Conservation (phyloP, 2,797 vertebrate genomes). For the Diceros bicornis region DNA sequence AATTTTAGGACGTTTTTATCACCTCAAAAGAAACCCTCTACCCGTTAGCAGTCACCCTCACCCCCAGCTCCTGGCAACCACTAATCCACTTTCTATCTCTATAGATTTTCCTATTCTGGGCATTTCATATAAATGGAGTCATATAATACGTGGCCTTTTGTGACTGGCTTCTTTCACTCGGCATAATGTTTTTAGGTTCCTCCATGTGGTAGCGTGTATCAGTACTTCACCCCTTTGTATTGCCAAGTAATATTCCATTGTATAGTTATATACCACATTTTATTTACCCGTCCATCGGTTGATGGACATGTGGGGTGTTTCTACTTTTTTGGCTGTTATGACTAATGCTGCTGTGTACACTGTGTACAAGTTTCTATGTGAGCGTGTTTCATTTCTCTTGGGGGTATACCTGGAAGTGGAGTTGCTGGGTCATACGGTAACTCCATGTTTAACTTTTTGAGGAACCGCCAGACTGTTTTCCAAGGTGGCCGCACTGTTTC, state of each 20-base stretch:
- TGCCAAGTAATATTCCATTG: rapidly evolving
- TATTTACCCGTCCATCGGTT: rapidly evolving
- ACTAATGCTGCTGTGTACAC: rapidly evolving
- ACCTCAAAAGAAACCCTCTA: neutral
- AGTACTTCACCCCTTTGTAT: rapidly evolving
- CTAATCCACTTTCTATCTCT: neutral
- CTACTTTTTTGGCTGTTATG: rapidly evolving
- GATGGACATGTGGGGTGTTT: rapidly evolving
- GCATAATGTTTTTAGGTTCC: rapidly evolving
- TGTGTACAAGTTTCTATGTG: rapidly evolving
- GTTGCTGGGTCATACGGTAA: rapidly evolving
- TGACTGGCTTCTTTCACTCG: neutral
- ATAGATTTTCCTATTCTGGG: rapidly evolving
- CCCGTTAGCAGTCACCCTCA: no score
- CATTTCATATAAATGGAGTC: rapidly evolving
- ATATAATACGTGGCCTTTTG: rapidly evolving
- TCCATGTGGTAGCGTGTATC: rapidly evolving
- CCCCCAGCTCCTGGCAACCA: neutral
- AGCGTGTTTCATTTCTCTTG: neutral
- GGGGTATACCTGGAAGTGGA: rapidly evolving
- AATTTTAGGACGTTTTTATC: neutral
- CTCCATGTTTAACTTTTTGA: rapidly evolving
- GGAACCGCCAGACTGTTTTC: rapidly evolving
- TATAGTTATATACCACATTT: rapidly evolving
- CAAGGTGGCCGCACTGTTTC: rapidly evolving